phyloP scores from a whole-genome alignment of 2,888 invertebrate species.

The Limnephilus rhombicus region DNA sequence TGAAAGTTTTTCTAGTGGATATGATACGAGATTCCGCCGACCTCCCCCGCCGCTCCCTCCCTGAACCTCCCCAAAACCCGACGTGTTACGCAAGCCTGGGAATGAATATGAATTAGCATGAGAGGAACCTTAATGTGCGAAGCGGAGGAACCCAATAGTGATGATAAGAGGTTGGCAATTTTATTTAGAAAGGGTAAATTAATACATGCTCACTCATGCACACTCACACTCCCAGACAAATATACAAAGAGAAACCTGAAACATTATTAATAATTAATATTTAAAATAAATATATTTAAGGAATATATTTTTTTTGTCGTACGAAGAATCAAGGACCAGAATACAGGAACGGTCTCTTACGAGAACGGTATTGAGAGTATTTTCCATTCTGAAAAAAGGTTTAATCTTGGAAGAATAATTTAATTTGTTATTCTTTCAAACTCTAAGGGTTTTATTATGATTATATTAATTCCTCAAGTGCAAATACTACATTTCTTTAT shows the following conservation, averaged over 20 bases:
- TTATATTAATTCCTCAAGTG: too few species aligned
- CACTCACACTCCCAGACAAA: too few species aligned
- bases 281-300: neutral
- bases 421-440: too few species aligned
- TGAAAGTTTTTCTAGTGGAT: neutral
- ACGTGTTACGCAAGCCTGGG: neutral
- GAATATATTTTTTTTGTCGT: too few species aligned
- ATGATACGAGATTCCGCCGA: neutral
- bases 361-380: too few species aligned
- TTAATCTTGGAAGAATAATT: too few species aligned
- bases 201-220: neutral
- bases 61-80: neutral
- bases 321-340: too few species aligned
- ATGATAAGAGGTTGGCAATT: neutral
- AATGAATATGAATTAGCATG: neutral
- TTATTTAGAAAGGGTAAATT: conserved; percentile 1
- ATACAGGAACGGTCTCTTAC: too few species aligned
- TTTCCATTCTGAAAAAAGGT: too few species aligned
- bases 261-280: neutral
- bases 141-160: neutral
- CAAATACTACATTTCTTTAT: too few species aligned
- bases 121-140: conserved; percentile 1
- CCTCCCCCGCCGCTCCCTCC: neutral
- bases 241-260: neutral
- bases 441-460: too few species aligned